phyloP scores from a whole-genome alignment of 2,797 vertebrate genomes.

The Argentina silus region DNA sequence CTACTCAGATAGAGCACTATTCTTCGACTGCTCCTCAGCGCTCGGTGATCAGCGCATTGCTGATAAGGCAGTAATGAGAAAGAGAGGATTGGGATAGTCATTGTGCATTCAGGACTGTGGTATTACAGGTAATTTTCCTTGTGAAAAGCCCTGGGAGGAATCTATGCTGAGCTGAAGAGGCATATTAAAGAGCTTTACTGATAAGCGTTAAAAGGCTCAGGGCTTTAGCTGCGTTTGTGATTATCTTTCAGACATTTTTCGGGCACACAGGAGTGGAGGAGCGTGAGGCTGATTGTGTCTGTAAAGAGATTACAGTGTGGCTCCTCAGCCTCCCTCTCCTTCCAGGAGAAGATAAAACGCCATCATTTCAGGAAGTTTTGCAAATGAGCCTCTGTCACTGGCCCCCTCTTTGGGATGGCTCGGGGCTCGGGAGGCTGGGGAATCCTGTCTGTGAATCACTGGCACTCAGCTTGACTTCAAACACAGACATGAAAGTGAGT shows the following conservation, averaged over 20 bases:
- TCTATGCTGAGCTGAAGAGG: slow-evolving; percentile 69
- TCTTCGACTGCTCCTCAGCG: slow-evolving; percentile 67
- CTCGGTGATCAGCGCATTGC: slow-evolving; percentile 64
- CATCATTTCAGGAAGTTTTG: slow-evolving; percentile 57
- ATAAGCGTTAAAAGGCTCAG: slow-evolving; percentile 76
- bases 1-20: slow-evolving; percentile 46
- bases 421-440: slow-evolving; percentile 30
- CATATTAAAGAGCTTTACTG: slow-evolving; percentile 78
- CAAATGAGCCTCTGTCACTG: slow-evolving; percentile 46
- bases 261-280: slow-evolving; percentile 51
- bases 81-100: slow-evolving; percentile 71
- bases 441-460: slow-evolving; percentile 52
- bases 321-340: slow-evolving; percentile 53
- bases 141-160: slow-evolving; percentile 66
- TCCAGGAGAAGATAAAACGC: slow-evolving; percentile 68
- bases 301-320: slow-evolving; percentile 69
- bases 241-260: slow-evolving; percentile 57
- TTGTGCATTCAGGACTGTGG: slow-evolving; percentile 69
- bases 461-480: slow-evolving; percentile 14
- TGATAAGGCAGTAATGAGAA: slow-evolving; percentile 75
- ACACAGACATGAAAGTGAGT: slow-evolving; percentile 44
- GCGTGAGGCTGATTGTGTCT: slow-evolving; percentile 62
- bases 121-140: slow-evolving; percentile 78
- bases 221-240: slow-evolving; percentile 64
- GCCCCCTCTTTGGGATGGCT: slow-evolving; percentile 38